Evolutionary conservation across 1,140 invertebrate species (phyloP).

Genomic region (Drosophila insularis): DNA sequence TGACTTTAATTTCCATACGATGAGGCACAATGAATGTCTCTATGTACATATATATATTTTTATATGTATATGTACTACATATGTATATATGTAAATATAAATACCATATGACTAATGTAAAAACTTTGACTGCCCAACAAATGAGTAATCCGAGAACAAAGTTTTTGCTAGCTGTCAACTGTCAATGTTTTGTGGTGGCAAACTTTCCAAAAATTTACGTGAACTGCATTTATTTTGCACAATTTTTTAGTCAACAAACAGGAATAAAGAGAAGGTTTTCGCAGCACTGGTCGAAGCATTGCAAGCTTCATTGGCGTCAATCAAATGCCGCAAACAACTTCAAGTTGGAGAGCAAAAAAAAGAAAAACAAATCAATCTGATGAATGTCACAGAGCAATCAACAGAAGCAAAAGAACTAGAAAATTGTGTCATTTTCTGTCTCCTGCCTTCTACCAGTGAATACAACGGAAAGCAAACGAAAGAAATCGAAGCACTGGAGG

Average conservation of each 20-base stretch:
- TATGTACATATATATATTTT: slow-evolving; percentile 48
- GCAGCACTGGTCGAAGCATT: not conserved
- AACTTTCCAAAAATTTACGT: no score
- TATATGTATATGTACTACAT: no score
- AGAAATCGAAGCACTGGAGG: not conserved
- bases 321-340: slow-evolving; percentile 37
- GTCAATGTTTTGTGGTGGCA: not conserved
- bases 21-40: slow-evolving; percentile 45
- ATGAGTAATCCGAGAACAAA: slow-evolving; percentile 23
- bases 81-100: slow-evolving; percentile 51
- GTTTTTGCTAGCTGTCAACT: slow-evolving; percentile 13
- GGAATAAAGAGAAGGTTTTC: not conserved
- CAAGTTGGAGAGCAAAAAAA: slow-evolving; percentile 24
- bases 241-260: slow-evolving; percentile 1
- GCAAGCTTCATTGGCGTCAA: slow-evolving; percentile 25
- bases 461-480: slow-evolving; percentile 39
- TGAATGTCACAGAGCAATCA: slow-evolving; percentile 49
- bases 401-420: slow-evolving; percentile 34
- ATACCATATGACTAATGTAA: slow-evolving; percentile 70
- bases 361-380: slow-evolving; percentile 38
- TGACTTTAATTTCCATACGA: slow-evolving; percentile 67
- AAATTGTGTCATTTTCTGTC: slow-evolving; percentile 70
- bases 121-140: slow-evolving; percentile 75
- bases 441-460: slow-evolving; percentile 66
- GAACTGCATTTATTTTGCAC: not conserved